A percentile compares a stretch with the other conserved stretches of the same genome.
These are phyloP conservation scores for Noturus placidus DNA, from an alignment of 2,113 vertebrate genomes.

Conservation along the genomic window DNA sequence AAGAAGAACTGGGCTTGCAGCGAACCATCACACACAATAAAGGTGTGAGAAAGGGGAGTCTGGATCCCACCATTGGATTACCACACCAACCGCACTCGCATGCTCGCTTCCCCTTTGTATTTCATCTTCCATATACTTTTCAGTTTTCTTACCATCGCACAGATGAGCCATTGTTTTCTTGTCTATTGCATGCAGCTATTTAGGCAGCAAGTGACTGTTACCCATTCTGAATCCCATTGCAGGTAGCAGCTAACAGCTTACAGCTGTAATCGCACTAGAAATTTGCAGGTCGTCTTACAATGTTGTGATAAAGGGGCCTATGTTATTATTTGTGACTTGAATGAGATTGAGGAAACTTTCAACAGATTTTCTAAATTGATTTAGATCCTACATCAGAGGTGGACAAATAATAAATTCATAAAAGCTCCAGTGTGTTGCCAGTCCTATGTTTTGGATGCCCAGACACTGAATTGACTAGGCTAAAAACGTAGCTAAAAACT, in stretches of 20 bases:
- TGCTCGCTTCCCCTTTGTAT: constrained; percentile 55
- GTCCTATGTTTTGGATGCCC: background rate
- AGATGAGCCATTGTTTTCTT: constrained; percentile 39
- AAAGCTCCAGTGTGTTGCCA: background rate
- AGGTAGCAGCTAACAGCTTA: background rate
- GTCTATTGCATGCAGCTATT: background rate
- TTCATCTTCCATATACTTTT: constrained; percentile 26
- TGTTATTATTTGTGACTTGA: background rate
- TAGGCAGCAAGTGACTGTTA: background rate
- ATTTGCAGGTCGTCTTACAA: background rate
- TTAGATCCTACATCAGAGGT: background rate
- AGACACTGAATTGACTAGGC: background rate
- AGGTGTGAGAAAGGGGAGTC: constrained; percentile 56
- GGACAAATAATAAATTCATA: background rate
- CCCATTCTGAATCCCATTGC: background rate
- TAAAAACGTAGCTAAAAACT: background rate
- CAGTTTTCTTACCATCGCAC: constrained; percentile 15
- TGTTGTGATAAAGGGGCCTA: background rate
- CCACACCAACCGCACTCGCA: constrained; percentile 60
- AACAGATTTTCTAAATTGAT: background rate
- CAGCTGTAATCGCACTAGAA: background rate
- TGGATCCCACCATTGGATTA: constrained; percentile 58
- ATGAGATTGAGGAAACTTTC: background rate
- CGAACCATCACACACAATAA: constrained; percentile 61
- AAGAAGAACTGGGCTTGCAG: constrained; percentile 63